Evolutionary conservation across 2,113 vertebrate species (phyloP), one percentile per base, ranked within the genome.

Genomic region (Nesogale talazaci): DNA sequence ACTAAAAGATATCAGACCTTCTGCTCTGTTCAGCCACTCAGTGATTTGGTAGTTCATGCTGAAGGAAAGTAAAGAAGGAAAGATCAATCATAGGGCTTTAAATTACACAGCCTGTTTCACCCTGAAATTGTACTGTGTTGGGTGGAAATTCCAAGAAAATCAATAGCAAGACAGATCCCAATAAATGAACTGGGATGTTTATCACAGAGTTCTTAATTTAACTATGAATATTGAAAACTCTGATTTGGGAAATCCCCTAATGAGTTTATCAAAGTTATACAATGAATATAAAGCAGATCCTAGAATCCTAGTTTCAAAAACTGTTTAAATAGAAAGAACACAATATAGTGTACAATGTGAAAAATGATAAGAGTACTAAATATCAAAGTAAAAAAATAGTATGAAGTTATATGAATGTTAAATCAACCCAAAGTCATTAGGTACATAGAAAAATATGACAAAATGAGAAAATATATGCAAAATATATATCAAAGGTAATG

Each of bases 171-270:
- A 10, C 31, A 82, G 25, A 34, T 59, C 9, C 25, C 2, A 27
- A 29, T 2, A 12, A 10, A 3, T 2, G 19, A 27, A 34, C 4
- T 12, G n/a, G 8, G 2, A 29, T 46, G 15, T 52, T 1, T 14
- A 14, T 34, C 52, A 42, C 40, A 42, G 36, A 86, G 10, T 4
- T 40, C 87, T 89, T 74, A 6, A 23, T 40, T 2, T 25, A 38
- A 9, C 17, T 5, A 11, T 22, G 85, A 59, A 42, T 34, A 17
- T 23, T 15, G 31, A 52, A 1, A 65, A 12, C 6, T 25, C 42
- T 16, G 3, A 11, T 38, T 19, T 38, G 17, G 23, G 17, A 59
- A 46, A 40, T 78, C 17, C 46, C 38, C 2, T 59, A 61, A 29
- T 27, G 38, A 40, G 29, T 65, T 17, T 57, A 27, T 40, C 59